Conservation (phyloP, 2,113 vertebrate species). For the Oryzias woworae region DNA sequence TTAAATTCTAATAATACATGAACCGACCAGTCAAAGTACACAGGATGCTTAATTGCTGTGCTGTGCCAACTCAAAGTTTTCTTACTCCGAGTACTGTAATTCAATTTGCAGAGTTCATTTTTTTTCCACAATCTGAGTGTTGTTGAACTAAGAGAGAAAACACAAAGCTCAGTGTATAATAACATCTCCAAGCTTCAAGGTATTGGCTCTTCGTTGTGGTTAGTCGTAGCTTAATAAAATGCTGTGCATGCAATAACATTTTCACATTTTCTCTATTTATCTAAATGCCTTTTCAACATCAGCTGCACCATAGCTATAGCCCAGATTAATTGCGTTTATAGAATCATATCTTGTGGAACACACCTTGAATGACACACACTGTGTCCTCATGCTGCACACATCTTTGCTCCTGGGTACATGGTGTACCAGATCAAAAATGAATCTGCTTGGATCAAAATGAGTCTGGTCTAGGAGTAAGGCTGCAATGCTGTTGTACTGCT, state of each 20-base stretch:
- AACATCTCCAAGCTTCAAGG: conserved; percentile 23
- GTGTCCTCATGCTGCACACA: conserved; percentile 18
- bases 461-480: conserved; percentile 42
- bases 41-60: background rate
- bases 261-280: conserved; percentile 22
- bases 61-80: conserved; percentile 11
- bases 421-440: conserved; percentile 54
- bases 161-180: conserved; percentile 14
- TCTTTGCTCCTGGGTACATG: conserved; percentile 40
- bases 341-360: conserved; percentile 26
- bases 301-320: conserved; percentile 47
- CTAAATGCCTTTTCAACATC: conserved; percentile 46
- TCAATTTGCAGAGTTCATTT: conserved; percentile 16
- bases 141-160: conserved; percentile 30
- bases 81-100: conserved; percentile 12
- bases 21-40: too few species aligned
- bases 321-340: conserved; percentile 63
- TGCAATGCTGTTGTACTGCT: conserved; percentile 13
- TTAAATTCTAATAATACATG: too few species aligned
- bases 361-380: conserved; percentile 11
- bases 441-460: conserved; percentile 53
- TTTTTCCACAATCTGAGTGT: conserved; percentile 13
- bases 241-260: conserved; percentile 12
- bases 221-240: conserved; percentile 43
- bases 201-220: conserved; percentile 28